Percentiles rank a stretch among this genome's conserved stretches.
Evolutionary conservation across 1,140 invertebrate genomes (phyloP).

Genomic region (Asbolus verrucosus): DNA sequence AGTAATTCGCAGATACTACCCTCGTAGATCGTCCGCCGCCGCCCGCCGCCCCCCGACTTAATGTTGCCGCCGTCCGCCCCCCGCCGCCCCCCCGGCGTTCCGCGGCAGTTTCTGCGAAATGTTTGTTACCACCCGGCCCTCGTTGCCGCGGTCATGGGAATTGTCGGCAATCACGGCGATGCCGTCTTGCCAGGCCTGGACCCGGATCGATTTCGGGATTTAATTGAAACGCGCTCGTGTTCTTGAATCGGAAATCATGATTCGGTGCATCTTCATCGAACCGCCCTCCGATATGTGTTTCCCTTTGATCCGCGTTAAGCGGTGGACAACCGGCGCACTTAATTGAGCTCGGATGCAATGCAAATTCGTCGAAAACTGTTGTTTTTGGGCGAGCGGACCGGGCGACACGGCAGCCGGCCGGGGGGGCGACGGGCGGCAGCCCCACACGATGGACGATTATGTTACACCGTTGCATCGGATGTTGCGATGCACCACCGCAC

Average conservation of each 20-base stretch:
- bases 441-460: no score
- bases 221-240: slow-evolving; percentile 35
- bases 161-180: slow-evolving; percentile 33
- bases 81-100: neutral
- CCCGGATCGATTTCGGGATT: slow-evolving; percentile 35
- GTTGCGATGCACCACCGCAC: no score
- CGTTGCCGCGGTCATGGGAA: slow-evolving; percentile 20
- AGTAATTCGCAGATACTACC: slow-evolving; percentile 49
- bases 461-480: no score
- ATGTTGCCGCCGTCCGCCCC: slow-evolving; percentile 13
- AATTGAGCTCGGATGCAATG: slow-evolving; percentile 5
- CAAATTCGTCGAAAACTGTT: neutral
- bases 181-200: slow-evolving; percentile 33
- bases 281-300: neutral
- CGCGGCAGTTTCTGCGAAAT: slow-evolving; percentile 35
- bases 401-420: no score
- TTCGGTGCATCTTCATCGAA: slow-evolving; percentile 17
- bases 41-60: slow-evolving; percentile 40
- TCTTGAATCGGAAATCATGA: slow-evolving; percentile 32
- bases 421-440: no score
- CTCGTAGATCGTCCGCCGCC: slow-evolving; percentile 37
- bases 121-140: slow-evolving; percentile 17
- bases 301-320: slow-evolving; percentile 17
- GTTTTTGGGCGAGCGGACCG: neutral
- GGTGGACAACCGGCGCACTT: slow-evolving; percentile 9